Base-by-base conservation (phyloP, 2,888 invertebrate species). In the Pheosia gnoma region DNA sequence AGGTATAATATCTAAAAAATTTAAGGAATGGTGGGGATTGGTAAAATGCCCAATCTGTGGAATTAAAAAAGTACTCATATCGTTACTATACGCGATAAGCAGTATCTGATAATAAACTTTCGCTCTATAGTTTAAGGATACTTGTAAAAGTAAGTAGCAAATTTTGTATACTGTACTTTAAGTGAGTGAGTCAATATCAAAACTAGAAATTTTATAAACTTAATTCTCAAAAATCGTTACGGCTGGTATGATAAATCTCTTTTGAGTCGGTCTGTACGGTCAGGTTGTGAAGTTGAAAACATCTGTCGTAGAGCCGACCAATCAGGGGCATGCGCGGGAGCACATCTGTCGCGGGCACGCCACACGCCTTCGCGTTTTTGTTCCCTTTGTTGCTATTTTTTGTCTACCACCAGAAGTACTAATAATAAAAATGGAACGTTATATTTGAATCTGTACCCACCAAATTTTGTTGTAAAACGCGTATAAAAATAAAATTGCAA, bases 291-390 rank as follows among this genome's bases (percentile, higher is more conserved):
- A 75, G 74, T 70, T 69, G 62, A 77, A 79, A 81, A 81, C 91
- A 92, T 90, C 91, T 93, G 91, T 83, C 83, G 82, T 59, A 58
- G 66, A 65, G 43, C 68, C 77, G 75, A 71, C 92, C 91, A 91
- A 92, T 93, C 85, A 86, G 82, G 70, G 77, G 75, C 84, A 79
- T 81, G 84, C 82, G 83, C 80, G 51, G 62, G 75, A 82, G 82
- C 85, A 87, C 93, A 93, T 90, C 93, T 93, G 93, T 85, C 83
- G 37, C 53, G 73, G 76, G 78, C 76, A 72, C 74, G 66, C 72
- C 75, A 77, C 77, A 79, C 81, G 78, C 83, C 83, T 79, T 82
- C 80, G 74, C 78, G 67, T 80, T 86, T 88, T 87, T 88, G 82
- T 78, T 82, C 76, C 73, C 80, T 82, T 85, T 83, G 84, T 83